These are phyloP conservation scores for Motacilla alba DNA, from an alignment of 2,113 vertebrate species.

Conservation along the genomic window DNA sequence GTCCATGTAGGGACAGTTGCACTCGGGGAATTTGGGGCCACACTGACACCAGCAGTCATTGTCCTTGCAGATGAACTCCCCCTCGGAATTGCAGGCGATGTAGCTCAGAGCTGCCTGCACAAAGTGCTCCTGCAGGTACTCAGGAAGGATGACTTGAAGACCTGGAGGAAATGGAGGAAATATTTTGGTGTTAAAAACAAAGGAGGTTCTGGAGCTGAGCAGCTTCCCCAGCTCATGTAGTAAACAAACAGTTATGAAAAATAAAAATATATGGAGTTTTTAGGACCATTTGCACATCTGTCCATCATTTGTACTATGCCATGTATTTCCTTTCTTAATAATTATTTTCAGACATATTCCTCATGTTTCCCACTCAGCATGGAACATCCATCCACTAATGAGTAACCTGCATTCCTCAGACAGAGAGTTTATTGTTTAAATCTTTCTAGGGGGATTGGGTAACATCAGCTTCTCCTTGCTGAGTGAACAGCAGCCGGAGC, in stretches of 20 bases:
- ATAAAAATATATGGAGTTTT: background rate
- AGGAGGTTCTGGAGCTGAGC: background rate
- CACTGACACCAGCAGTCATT: conserved; percentile 97
- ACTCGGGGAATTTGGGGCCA: conserved; percentile 88
- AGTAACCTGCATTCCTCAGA: background rate
- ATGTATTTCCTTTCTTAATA: background rate
- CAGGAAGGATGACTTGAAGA: conserved; percentile 91
- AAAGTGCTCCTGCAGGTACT: conserved; percentile 90
- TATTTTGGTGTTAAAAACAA: background rate
- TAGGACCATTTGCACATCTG: background rate
- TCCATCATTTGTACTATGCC: background rate
- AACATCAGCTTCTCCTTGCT: background rate
- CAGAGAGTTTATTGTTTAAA: background rate
- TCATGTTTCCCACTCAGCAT: background rate
- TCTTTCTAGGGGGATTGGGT: background rate
- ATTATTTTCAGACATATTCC: background rate
- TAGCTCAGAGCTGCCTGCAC: conserved; percentile 94
- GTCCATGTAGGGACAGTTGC: conserved; percentile 97
- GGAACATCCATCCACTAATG: background rate
- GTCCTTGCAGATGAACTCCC: conserved; percentile 91
- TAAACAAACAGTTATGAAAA: background rate
- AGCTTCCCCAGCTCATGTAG: accelerated
- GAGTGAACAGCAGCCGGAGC: background rate
- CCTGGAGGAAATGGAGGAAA: conserved; percentile 69
- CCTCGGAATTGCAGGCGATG: conserved; percentile 95